Evolutionary conservation across 1,140 invertebrate species (phyloP).

Genomic region (Anoplophora glabripennis): DNA sequence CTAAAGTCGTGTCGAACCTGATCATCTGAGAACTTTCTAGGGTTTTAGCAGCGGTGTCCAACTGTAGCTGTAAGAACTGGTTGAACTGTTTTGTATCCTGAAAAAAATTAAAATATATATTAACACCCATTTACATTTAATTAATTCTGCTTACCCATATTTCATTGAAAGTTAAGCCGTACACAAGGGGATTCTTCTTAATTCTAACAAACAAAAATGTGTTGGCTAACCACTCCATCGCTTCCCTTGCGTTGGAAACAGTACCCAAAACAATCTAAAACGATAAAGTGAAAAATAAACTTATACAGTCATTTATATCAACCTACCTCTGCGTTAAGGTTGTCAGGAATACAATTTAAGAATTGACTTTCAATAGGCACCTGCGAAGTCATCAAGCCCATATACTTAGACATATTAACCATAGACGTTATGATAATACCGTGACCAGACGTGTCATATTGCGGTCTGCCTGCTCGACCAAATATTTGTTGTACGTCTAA

Average conservation of each 20-base stretch:
- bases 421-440: constrained; percentile 95
- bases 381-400: constrained; percentile 92
- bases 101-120: constrained; percentile 23
- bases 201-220: constrained; percentile 96
- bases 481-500: constrained; percentile 99
- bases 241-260: constrained; percentile 93
- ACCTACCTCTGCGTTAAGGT: constrained; percentile 94
- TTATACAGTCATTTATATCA: neutral
- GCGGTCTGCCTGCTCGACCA: constrained; percentile 94
- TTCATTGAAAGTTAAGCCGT: constrained; percentile 43
- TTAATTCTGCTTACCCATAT: constrained; percentile 23
- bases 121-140: constrained; percentile 20
- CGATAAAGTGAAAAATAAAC: constrained; percentile 16
- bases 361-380: constrained; percentile 99
- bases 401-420: constrained; percentile 90
- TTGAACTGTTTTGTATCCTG: constrained; percentile 32
- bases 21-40: constrained; percentile 95
- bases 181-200: constrained; percentile 83
- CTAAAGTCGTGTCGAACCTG: constrained; percentile 79
- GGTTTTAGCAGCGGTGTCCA: constrained; percentile 66
- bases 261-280: constrained; percentile 85
- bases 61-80: constrained; percentile 32
- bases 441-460: constrained; percentile 88
- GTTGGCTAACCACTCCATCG: constrained; percentile 96
- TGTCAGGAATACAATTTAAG: constrained; percentile 86